Base-by-base conservation (phyloP, 2,888 invertebrate genomes). In the Agrochola lychnidis region DNA sequence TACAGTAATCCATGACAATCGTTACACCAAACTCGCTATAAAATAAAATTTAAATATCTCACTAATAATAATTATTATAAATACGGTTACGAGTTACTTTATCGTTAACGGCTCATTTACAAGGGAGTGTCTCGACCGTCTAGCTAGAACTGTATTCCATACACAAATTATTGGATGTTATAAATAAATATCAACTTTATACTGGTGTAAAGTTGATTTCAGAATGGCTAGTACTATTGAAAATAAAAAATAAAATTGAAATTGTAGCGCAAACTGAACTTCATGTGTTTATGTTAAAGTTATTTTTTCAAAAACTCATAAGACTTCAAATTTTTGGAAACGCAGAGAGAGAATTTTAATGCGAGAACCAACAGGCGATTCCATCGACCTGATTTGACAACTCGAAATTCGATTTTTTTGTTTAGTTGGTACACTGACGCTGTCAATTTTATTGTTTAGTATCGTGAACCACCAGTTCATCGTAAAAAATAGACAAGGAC, bases 11-110 rank as follows among this genome's bases (percentile, higher is more conserved):
- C 45, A 22, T 25, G 6, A 48, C 56, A 68, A 56, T 16, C n/a
- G 6, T 63, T 48, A 81, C 61, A 68, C 61, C 74, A 78, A 36
- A 72, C 61, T 74, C 36, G 40, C 73, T 66, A 76, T 45, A 79
- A 83, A 69, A 71, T 75, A 62, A 74, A 57, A 76, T 74, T 76
- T 79, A 81, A 86, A 83, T 82, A 87, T 81, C 76, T 85, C 73
- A 83, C 80, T 84, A 84, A 40, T 62, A 69, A 42, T 74, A 78
- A 67, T 30, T 22, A 72, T 25, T 71, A 64, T 63, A 66, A 77
- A 71, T 80, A 78, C 42, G 42, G 82, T 82, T 82, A 59, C 25
- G 64, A 61, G 61, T 70, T 48, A 66, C n/a, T 68, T 56, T 42
- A 40, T 53, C 25, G 22, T 16, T 36, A 61, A 57, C 25, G 45